Evolutionary conservation across 2,797 vertebrate genomes (phyloP), one percentile per base, ranked within the genome.

Genomic region (Poeciliopsis paucimaculata): DNA sequence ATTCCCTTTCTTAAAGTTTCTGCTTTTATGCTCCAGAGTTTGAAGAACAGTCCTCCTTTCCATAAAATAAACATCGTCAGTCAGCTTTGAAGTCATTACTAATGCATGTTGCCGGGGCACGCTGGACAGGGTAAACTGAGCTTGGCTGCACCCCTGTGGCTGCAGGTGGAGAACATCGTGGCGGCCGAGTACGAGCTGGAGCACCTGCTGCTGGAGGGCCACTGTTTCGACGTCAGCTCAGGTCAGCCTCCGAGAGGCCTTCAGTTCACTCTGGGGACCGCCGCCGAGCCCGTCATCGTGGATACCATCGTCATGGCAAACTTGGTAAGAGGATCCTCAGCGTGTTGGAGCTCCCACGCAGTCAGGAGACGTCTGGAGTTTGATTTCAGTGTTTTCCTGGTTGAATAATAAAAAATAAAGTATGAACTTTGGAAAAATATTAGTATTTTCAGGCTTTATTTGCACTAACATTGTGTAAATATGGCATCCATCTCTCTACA

Each of bases 221-320:
- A 99, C 81, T 99, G 98, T 88, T 99, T 99, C 13, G 98, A 99
- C 46, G 97, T 99, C 75, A 98, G 97, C 11, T 98, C 98, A 0
- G 98, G 98, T 36, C 98, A 99, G 90, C 98, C 98, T 0, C 98
- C 98, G 0, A 96, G 98, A 1, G 98, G 98, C 4, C 97, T 99
- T 9, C 98, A 99, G 93, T 99, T 99, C 77, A 99, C 97, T 0
- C 82, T 99, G 89, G 98, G 98, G 53, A 98, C 97, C 0, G 93
- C 96, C 39, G 85, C 95, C 3, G 94, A 94, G 53, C 98, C 97
- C 0, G 96, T 99, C 85, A 94, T 97, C 0, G 93, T 99, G 5
- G 98, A 99, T 46, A 99, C 98, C 15, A 99, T 99, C 28, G 98
- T 99, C 76, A 99, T 99, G 98, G 98, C 98, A 41, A 99, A 99